These are phyloP conservation scores for Hedychridium roseum DNA, from an alignment of 2,888 invertebrate genomes.

Conservation along the genomic window DNA sequence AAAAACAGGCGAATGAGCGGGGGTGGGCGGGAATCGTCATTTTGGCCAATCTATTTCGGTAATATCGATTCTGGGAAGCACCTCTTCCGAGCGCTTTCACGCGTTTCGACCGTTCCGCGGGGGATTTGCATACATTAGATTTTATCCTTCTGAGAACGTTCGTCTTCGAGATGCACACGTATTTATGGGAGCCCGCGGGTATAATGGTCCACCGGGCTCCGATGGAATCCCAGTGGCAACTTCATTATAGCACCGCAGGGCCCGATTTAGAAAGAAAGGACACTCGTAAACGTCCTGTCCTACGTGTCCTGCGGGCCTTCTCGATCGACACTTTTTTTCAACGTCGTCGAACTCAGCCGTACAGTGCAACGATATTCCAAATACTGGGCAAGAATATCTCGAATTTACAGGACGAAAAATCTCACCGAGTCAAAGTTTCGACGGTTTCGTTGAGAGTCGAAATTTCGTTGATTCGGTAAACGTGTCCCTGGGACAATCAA, in stretches of 20 bases:
- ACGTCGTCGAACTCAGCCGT: conserved; percentile 7
- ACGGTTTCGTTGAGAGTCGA: too few species aligned
- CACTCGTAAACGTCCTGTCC: too few species aligned
- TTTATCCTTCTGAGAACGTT: conserved; percentile 63
- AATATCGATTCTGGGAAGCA: conserved; percentile 47
- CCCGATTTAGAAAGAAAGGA: conserved; percentile 24
- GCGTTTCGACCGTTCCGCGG: conserved; percentile 24
- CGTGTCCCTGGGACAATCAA: too few species aligned
- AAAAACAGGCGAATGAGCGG: too few species aligned
- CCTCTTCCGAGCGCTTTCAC: conserved; percentile 36
- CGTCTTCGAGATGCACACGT: conserved; percentile 51
- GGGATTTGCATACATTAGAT: conserved; percentile 64
- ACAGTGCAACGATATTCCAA: background rate
- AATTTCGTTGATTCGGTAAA: background rate
- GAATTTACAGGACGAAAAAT: conserved; percentile 3
- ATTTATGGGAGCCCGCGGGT: conserved; percentile 49
- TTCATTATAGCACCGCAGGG: conserved; percentile 27
- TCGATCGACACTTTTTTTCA: conserved; percentile 5
- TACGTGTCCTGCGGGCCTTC: too few species aligned
- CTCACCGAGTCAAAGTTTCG: too few species aligned
- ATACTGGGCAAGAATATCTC: conserved; percentile 1
- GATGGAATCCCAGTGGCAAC: conserved; percentile 40
- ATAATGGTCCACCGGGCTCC: conserved; percentile 40
- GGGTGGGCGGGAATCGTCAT: too few species aligned
- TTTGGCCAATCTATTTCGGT: too few species aligned